A percentile compares a stretch with the other conserved stretches of the same genome.
These are phyloP conservation scores for Aporophyla lueneburgensis DNA, from an alignment of 2,888 invertebrate genomes.

Conservation along the genomic window DNA sequence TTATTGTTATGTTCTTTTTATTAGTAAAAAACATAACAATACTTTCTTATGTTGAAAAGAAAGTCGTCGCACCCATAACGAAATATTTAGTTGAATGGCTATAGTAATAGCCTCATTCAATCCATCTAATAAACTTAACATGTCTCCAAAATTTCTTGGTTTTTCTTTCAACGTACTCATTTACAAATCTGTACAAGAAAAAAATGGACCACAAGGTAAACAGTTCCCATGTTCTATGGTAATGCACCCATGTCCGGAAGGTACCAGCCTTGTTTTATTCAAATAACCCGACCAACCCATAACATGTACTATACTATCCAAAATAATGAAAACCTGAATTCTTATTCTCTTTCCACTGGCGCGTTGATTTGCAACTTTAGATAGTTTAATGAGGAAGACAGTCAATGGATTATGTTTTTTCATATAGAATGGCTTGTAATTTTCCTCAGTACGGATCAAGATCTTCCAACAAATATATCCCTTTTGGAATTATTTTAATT, in stretches of 20 bases:
- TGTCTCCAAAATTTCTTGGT: slow-evolving; percentile 14
- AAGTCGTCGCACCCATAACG: slow-evolving; percentile 2
- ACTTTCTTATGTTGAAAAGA: slow-evolving; percentile 14
- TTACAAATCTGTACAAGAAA: slow-evolving; percentile 59
- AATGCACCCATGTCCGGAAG: slow-evolving; percentile 76
- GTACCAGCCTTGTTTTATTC: slow-evolving; percentile 79
- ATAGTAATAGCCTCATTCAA: slow-evolving; percentile 31
- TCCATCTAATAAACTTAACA: slow-evolving; percentile 4
- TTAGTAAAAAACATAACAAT: background rate
- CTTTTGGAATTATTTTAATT: slow-evolving; percentile 83
- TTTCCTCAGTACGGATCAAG: slow-evolving; percentile 47
- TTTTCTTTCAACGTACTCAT: slow-evolving; percentile 33
- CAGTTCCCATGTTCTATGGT: slow-evolving; percentile 74
- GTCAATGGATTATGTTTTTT: slow-evolving; percentile 29
- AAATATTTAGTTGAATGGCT: slow-evolving; percentile 38
- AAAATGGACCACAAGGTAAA: slow-evolving; percentile 67
- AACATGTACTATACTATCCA: slow-evolving; percentile 66
- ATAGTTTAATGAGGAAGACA: background rate
- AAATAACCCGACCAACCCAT: slow-evolving; percentile 80
- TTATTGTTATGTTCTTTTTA: slow-evolving; percentile 22
- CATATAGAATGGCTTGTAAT: background rate
- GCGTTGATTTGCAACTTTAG: background rate
- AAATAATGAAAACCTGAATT: slow-evolving; percentile 6
- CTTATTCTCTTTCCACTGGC: slow-evolving; percentile 31
- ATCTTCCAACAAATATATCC: slow-evolving; percentile 61